A percentile compares a stretch with the other conserved stretches of the same genome.
phyloP scores from a whole-genome alignment of 1,140 invertebrate genomes.

The Nasonia longicornis region DNA sequence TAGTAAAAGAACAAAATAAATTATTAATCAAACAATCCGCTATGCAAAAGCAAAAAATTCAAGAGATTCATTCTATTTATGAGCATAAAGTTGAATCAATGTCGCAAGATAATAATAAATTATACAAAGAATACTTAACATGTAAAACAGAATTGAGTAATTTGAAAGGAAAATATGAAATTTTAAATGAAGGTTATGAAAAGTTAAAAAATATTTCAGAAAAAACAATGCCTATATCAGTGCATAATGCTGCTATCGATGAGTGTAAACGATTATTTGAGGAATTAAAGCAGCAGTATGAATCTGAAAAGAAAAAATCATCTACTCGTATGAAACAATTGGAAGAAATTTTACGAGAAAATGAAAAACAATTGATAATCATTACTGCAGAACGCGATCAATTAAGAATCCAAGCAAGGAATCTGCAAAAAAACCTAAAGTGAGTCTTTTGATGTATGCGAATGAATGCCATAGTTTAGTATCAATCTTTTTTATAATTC shows the following conservation, averaged over 20 bases:
- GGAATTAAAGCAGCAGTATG: constrained; percentile 74
- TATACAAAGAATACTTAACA: constrained; percentile 71
- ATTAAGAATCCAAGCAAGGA: constrained; percentile 64
- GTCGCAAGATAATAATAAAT: constrained; percentile 72
- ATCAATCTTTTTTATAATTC: not conserved
- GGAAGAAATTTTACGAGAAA: constrained; percentile 63
- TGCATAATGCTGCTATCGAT: constrained; percentile 71
- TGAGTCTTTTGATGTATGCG: constrained; percentile 54
- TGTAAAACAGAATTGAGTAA: constrained; percentile 71
- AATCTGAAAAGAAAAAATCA: constrained; percentile 70
- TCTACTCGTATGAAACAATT: constrained; percentile 61
- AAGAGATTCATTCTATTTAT: constrained; percentile 73
- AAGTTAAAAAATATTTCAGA: constrained; percentile 69
- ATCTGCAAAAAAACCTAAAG: constrained; percentile 69
- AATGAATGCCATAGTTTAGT: not conserved
- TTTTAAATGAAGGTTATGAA: constrained; percentile 68
- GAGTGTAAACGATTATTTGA: constrained; percentile 76
- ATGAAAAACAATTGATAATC: constrained; percentile 63
- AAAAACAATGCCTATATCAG: constrained; percentile 69
- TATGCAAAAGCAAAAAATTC: constrained; percentile 72
- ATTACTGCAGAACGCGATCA: constrained; percentile 67
- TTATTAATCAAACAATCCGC: constrained; percentile 67
- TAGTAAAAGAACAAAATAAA: constrained; percentile 73
- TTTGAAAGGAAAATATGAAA: constrained; percentile 70
- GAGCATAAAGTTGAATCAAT: constrained; percentile 73